Evolutionary conservation across 2,888 invertebrate genomes (phyloP), one percentile per base, ranked within the genome.

Genomic region (Lasius fuliginosus): DNA sequence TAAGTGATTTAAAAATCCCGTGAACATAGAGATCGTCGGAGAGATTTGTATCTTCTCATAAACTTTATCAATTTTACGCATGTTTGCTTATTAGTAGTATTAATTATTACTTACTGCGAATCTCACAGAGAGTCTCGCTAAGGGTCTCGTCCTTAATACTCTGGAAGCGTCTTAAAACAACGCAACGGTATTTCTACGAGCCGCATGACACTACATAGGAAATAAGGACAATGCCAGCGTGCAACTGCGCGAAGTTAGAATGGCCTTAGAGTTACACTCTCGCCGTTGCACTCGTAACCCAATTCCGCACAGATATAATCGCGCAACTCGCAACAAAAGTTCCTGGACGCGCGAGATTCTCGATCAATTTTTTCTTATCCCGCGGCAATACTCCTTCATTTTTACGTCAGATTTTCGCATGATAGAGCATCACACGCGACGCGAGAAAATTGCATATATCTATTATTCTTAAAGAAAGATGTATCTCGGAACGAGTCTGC

Each of bases 281-380:
- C 83, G 82, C 79, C 83, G 85, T 88, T 87, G 83, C 82, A n/a
- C 84, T 86, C 83, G 89, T 89, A 91, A 90, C 91, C 89, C 88
- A 86, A 91, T 92, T 92, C 88, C 90, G 85, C 85, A 87, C 81
- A 85, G 89, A 90, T 88, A 84, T 85, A 84, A 75, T 83, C 84
- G 74, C 74, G 73, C 82, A 42, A 81, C 69, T 84, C 82, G 82
- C 76, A 65, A 81, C 86, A 84, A 82, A 79, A 79, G 42, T 58
- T 77, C 3, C 15, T 3, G 18, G 40, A 56, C 40, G 56, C 18
- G 36, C n/a, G 12, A 12, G 40, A n/a, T 33, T 69, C 60, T 36
- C 79, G 36, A 71, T 69, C 33, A 71, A 81, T 81, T 81, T 71
- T 23, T 36, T 69, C 60, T 69, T 36, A 42, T 71, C n/a, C 27